A percentile compares a stretch with the other conserved stretches of the same genome.
Evolutionary conservation across 2,888 invertebrate genomes (phyloP).

Genomic region (Itoplectis maculator): DNA sequence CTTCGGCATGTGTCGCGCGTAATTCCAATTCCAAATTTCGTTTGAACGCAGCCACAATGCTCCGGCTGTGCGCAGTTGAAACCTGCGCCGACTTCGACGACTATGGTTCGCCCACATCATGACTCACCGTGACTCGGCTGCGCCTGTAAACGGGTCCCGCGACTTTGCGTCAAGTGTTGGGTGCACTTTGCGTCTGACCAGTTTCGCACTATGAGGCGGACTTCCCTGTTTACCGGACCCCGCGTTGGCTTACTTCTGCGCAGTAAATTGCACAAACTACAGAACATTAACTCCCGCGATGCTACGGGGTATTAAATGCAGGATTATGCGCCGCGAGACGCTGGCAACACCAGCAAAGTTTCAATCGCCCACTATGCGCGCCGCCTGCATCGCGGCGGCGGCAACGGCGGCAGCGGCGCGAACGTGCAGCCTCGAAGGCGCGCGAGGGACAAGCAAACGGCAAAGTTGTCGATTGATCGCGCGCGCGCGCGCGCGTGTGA

Average conservation of each 20-base stretch:
- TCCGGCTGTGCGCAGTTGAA: too few species aligned
- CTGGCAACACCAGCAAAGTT: constrained; percentile 21
- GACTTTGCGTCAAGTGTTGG: background rate
- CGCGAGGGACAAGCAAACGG: constrained; percentile 27
- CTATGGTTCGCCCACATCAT: background rate
- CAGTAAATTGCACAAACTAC: constrained; percentile 69
- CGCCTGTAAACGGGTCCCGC: too few species aligned
- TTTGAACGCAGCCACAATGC: constrained; percentile 7
- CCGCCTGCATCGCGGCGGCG: constrained; percentile 2
- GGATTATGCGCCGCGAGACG: constrained; percentile 66
- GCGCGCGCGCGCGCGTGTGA: constrained; percentile 42
- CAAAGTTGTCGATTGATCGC: constrained; percentile 60
- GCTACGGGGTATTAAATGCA: constrained; percentile 64
- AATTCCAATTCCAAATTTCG: background rate
- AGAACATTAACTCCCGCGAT: constrained; percentile 66
- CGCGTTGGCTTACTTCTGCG: constrained; percentile 37
- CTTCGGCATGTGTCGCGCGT: constrained; percentile 54
- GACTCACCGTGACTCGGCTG: background rate
- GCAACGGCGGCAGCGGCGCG: background rate
- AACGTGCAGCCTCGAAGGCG: background rate
- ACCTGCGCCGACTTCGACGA: background rate
- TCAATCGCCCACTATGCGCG: constrained; percentile 5
- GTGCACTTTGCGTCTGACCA: background rate
- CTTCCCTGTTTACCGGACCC: constrained; percentile 23
- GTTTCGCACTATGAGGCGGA: background rate